Percentiles rank a stretch among this genome's conserved stretches.
phyloP scores from a whole-genome alignment of 2,113 vertebrate species.

The Poecile atricapillus region DNA sequence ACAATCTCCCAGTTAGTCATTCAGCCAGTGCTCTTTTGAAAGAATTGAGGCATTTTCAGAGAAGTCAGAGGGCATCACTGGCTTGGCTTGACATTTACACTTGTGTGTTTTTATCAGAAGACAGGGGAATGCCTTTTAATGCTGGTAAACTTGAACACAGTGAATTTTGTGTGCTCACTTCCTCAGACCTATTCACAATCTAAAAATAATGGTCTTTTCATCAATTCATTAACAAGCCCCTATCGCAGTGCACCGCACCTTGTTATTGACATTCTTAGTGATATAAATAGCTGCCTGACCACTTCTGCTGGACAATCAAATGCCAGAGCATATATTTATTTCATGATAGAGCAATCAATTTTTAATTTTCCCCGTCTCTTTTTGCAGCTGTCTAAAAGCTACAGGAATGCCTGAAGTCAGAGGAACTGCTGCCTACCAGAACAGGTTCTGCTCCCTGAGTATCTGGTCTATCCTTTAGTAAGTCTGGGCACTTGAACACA shows the following conservation, averaged over 20 bases:
- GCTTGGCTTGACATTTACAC: constrained; percentile 30
- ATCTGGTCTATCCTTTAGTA: neutral
- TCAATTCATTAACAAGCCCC: neutral
- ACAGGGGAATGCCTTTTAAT: neutral
- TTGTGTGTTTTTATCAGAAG: neutral
- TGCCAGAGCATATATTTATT: neutral
- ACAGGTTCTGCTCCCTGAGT: neutral
- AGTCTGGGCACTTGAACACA: neutral
- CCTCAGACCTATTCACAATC: neutral
- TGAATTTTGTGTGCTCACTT: neutral
- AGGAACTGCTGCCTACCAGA: neutral
- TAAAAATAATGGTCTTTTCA: constrained; percentile 27
- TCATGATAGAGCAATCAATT: neutral
- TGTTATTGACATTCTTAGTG: neutral
- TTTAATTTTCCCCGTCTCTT: neutral
- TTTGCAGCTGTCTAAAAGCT: neutral
- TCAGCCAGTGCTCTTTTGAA: constrained; percentile 3
- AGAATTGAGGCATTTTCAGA: neutral
- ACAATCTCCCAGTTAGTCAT: neutral
- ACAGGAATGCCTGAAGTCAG: neutral
- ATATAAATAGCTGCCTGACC: neutral
- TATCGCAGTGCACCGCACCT: neutral
- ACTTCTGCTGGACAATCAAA: neutral
- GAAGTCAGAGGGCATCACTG: constrained; percentile 7
- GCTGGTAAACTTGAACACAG: neutral